phyloP scores from a whole-genome alignment of 2,113 vertebrate genomes.

The Phoenicopterus ruber region DNA sequence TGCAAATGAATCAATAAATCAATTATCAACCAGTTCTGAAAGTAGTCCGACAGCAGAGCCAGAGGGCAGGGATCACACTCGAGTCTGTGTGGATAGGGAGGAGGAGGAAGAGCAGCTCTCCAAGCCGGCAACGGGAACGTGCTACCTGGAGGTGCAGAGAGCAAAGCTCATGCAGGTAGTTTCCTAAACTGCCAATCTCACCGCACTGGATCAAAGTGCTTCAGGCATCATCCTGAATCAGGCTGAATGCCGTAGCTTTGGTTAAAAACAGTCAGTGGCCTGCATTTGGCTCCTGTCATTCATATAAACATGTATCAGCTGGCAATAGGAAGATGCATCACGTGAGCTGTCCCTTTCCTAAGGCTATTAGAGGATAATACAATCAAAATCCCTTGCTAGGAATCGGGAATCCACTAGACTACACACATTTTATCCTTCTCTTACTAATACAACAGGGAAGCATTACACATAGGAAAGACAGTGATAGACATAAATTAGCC shows the following conservation, averaged over 20 bases:
- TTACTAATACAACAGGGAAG: background rate
- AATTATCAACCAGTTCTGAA: background rate
- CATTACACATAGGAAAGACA: background rate
- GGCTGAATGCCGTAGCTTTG: background rate
- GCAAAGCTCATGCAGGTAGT: background rate
- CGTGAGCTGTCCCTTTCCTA: background rate
- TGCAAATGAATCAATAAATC: background rate
- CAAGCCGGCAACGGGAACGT: fast-evolving
- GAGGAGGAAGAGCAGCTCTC: background rate
- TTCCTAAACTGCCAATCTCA: background rate
- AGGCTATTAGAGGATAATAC: background rate
- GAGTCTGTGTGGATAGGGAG: fast-evolving
- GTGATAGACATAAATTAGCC: background rate
- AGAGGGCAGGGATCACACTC: background rate
- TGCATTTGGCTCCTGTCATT: background rate
- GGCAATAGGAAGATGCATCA: background rate
- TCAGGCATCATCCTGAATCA: background rate
- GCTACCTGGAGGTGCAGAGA: background rate
- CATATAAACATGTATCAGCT: background rate
- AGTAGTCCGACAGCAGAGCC: background rate
- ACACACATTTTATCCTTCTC: background rate
- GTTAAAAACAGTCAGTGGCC: background rate
- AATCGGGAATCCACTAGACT: background rate
- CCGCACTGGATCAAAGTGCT: background rate
- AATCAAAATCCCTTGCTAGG: background rate